Evolutionary conservation across 2,888 invertebrate genomes (phyloP).

Genomic region (Mythimna pallens): DNA sequence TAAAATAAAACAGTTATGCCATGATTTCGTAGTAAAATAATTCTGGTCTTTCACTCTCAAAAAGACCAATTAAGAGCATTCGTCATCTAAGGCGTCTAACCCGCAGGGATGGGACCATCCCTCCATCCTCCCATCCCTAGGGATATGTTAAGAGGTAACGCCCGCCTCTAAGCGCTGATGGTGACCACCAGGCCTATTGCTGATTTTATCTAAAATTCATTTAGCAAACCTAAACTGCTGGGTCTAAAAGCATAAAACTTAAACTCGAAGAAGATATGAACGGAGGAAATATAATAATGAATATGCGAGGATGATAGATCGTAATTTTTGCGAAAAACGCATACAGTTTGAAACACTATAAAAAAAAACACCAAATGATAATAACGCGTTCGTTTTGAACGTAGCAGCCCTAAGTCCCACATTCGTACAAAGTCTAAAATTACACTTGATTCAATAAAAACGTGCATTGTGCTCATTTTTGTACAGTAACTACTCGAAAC

Average conservation of each 20-base stretch:
- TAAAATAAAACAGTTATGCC: not conserved
- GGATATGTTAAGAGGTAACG: too few relatives aligned
- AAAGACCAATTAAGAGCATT: not conserved
- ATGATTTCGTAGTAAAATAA: not conserved
- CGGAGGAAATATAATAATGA: too few relatives aligned
- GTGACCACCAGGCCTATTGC: too few relatives aligned
- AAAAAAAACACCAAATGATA: not conserved
- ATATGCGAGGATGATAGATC: too few relatives aligned
- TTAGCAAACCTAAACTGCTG: too few relatives aligned
- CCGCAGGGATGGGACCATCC: too few relatives aligned
- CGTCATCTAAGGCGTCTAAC: not conserved
- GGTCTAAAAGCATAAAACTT: too few relatives aligned
- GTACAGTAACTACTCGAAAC: not conserved
- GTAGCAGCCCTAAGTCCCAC: slow-evolving; percentile 45
- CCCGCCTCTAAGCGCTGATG: too few relatives aligned
- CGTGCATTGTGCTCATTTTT: slow-evolving; percentile 43
- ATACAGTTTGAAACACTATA: not conserved
- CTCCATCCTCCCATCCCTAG: too few relatives aligned
- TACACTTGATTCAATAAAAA: slow-evolving; percentile 67
- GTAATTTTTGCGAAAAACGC: not conserved
- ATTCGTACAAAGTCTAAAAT: slow-evolving; percentile 49
- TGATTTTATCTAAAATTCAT: too few relatives aligned
- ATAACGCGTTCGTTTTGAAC: not conserved
- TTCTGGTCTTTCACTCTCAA: not conserved
- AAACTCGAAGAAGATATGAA: too few relatives aligned